phyloP scores from a whole-genome alignment of 1,140 invertebrate genomes.

The Maniola jurtina region DNA sequence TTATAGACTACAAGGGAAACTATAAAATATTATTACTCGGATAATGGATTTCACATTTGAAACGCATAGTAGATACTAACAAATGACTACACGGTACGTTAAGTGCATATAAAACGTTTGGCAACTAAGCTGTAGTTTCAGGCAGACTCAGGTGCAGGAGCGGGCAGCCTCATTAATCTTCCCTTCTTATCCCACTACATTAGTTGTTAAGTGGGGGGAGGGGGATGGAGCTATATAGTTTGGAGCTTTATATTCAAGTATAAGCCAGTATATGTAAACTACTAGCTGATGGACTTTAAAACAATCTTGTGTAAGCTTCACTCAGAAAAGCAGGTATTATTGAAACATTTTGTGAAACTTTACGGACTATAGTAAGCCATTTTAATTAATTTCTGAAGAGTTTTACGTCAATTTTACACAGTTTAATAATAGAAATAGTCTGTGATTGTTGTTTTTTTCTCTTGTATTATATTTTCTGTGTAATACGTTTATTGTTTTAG shows the following conservation, averaged over 20 bases:
- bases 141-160: slow-evolving; percentile 48
- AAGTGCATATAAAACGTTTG: slow-evolving; percentile 12
- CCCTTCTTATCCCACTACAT: slow-evolving; percentile 42
- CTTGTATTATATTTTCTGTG: too few species aligned
- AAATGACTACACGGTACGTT: not conserved
- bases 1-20: too few species aligned
- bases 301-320: not conserved
- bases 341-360: too few species aligned
- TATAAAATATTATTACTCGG: too few species aligned
- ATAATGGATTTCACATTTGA: too few species aligned
- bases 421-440: too few species aligned
- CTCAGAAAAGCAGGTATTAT: too few species aligned
- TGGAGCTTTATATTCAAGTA: not conserved
- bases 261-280: not conserved
- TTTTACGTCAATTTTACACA: too few species aligned
- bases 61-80: not conserved
- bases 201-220: slow-evolving; percentile 28
- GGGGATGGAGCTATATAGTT: slow-evolving; percentile 2
- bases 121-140: slow-evolving; percentile 26
- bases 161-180: slow-evolving; percentile 59
- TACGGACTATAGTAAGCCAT: too few species aligned
- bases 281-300: not conserved
- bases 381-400: too few species aligned
- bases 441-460: too few species aligned
- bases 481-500: too few species aligned